Percentiles rank a stretch among this genome's conserved stretches.
Evolutionary conservation across 2,888 invertebrate genomes (phyloP).

Genomic region (Athripsodes cinereus): DNA sequence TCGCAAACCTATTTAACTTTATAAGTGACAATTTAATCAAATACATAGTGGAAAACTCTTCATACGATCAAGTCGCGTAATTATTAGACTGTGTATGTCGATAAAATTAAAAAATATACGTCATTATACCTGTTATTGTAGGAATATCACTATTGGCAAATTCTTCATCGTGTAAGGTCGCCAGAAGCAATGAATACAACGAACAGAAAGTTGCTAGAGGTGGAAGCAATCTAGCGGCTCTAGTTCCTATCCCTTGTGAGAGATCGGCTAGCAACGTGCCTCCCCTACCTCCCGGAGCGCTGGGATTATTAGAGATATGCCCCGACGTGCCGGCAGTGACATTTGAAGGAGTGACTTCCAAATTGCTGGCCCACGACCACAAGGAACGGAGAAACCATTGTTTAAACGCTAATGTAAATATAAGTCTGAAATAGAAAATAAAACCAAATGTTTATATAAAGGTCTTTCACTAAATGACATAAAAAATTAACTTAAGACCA

Average conservation of each 20-base stretch:
- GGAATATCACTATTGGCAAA: conserved; percentile 56
- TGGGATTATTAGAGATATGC: conserved; percentile 39
- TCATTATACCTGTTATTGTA: conserved; percentile 22
- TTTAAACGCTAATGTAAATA: conserved; percentile 76
- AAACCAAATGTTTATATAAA: too few species aligned
- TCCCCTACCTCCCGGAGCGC: conserved; percentile 42
- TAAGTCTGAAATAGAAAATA: conserved; percentile 45
- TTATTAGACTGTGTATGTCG: too few species aligned
- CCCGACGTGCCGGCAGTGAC: conserved; percentile 51
- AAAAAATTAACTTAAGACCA: too few species aligned
- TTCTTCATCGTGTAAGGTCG: conserved; percentile 81
- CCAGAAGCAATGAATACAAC: conserved; percentile 70
- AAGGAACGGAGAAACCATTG: conserved; percentile 69
- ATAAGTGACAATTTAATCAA: too few species aligned
- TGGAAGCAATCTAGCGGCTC: conserved; percentile 60
- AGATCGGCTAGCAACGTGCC: conserved; percentile 60
- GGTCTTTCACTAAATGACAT: too few species aligned
- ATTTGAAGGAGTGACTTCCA: conserved; percentile 39
- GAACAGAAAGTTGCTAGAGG: conserved; percentile 79
- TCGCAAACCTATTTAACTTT: too few species aligned
- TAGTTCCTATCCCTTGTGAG: conserved; percentile 58
- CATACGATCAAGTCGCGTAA: too few species aligned
- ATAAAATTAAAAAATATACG: too few species aligned
- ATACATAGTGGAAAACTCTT: too few species aligned
- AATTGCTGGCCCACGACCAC: conserved; percentile 57